phyloP scores from a whole-genome alignment of 2,888 invertebrate species.

The Synergus laeviventris region DNA sequence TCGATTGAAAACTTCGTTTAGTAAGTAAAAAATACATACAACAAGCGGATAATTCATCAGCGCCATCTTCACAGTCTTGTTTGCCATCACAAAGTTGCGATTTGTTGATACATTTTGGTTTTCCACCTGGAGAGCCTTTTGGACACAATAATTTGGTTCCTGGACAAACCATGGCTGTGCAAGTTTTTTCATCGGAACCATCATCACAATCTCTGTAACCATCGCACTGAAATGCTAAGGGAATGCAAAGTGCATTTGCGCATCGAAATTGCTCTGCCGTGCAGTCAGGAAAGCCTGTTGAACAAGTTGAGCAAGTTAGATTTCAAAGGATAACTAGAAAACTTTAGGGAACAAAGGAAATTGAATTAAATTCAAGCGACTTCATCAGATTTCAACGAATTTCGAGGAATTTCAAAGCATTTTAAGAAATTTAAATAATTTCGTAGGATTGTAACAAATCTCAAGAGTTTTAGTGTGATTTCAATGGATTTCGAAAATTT shows the following conservation, averaged over 20 bases:
- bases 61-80: constrained; percentile 92
- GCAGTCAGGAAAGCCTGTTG: constrained; percentile 91
- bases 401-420: no score
- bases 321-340: no score
- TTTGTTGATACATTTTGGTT: constrained; percentile 91
- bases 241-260: constrained; percentile 95
- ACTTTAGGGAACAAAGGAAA: no score
- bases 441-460: no score
- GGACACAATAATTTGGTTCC: constrained; percentile 95
- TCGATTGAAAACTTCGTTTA: background rate
- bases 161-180: constrained; percentile 91
- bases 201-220: constrained; percentile 95
- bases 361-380: no score
- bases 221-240: constrained; percentile 89
- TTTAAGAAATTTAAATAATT: no score
- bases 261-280: constrained; percentile 95
- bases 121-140: constrained; percentile 83
- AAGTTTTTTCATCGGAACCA: constrained; percentile 92
- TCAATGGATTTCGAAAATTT: no score
- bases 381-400: no score
- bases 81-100: constrained; percentile 94
- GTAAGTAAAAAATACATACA: constrained; percentile 82
- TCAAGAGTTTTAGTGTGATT: no score
- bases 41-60: constrained; percentile 92
- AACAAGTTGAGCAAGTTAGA: no score